These are phyloP conservation scores for Scomber colias DNA, from an alignment of 2,113 vertebrate species.

Conservation along the genomic window DNA sequence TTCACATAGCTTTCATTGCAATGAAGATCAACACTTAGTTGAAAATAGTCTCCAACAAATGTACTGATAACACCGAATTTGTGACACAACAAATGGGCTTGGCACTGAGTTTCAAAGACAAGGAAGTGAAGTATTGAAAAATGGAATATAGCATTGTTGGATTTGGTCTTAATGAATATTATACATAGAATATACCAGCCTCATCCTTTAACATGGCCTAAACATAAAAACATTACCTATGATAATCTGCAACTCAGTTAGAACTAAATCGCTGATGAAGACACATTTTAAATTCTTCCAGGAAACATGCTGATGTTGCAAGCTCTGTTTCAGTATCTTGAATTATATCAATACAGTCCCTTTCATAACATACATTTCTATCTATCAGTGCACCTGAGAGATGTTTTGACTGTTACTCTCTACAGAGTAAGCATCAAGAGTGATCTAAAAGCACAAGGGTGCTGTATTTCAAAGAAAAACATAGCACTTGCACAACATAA, in stretches of 20 bases:
- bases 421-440: slow-evolving; percentile 28
- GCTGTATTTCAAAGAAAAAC: slow-evolving; percentile 35
- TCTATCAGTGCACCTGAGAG: slow-evolving; percentile 12
- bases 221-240: slow-evolving; percentile 21
- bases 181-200: background rate
- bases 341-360: slow-evolving; percentile 14
- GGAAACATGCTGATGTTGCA: slow-evolving; percentile 25
- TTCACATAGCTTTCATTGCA: too few species aligned
- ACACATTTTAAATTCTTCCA: slow-evolving; percentile 12
- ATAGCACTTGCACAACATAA: slow-evolving; percentile 14
- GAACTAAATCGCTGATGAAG: slow-evolving; percentile 41
- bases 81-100: too few species aligned
- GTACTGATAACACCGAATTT: too few species aligned
- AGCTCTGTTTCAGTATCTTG: slow-evolving; percentile 14
- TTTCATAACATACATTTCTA: slow-evolving; percentile 18
- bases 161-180: background rate
- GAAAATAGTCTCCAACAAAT: too few species aligned
- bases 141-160: background rate
- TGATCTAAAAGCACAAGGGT: slow-evolving; percentile 19
- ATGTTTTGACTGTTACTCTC: slow-evolving; percentile 34
- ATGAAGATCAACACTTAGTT: background rate
- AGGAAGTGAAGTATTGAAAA: background rate
- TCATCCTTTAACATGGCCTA: slow-evolving; percentile 27
- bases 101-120: background rate
- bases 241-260: slow-evolving; percentile 25